These are phyloP conservation scores for Alca torda DNA, from an alignment of 2,797 vertebrate genomes.

Conservation along the genomic window DNA sequence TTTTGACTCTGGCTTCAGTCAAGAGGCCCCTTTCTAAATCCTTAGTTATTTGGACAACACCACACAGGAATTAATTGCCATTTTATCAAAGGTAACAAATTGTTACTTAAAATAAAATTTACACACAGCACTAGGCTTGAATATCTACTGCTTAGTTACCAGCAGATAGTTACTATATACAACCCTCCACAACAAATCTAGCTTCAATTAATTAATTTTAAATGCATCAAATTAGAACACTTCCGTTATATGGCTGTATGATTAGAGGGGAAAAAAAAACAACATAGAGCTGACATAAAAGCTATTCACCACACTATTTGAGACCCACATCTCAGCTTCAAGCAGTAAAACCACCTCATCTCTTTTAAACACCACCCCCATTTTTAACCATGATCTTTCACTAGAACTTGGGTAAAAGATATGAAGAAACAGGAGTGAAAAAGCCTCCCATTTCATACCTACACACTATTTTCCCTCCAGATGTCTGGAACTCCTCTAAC, in stretches of 20 bases:
- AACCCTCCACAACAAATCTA: background rate
- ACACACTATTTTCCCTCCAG: background rate
- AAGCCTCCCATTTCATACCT: background rate
- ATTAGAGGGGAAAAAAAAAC: background rate
- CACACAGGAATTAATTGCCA: background rate
- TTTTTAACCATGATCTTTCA: background rate
- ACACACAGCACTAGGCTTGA: background rate
- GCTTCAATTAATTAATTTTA: background rate
- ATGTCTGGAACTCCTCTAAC: background rate
- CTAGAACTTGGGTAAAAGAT: background rate
- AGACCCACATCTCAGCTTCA: background rate
- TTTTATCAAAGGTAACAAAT: background rate
- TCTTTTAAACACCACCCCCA: background rate
- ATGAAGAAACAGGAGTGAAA: background rate
- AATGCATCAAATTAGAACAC: background rate
- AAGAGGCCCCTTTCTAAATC: background rate
- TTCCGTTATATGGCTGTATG: background rate
- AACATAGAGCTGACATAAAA: background rate
- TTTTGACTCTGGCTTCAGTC: background rate
- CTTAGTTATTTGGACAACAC: background rate
- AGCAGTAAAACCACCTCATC: background rate
- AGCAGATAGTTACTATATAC: background rate
- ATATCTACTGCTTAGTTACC: background rate
- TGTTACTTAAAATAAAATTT: background rate
- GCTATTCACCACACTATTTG: background rate